Conservation (phyloP, 1,140 invertebrate species). For the Drosophila suzukii region DNA sequence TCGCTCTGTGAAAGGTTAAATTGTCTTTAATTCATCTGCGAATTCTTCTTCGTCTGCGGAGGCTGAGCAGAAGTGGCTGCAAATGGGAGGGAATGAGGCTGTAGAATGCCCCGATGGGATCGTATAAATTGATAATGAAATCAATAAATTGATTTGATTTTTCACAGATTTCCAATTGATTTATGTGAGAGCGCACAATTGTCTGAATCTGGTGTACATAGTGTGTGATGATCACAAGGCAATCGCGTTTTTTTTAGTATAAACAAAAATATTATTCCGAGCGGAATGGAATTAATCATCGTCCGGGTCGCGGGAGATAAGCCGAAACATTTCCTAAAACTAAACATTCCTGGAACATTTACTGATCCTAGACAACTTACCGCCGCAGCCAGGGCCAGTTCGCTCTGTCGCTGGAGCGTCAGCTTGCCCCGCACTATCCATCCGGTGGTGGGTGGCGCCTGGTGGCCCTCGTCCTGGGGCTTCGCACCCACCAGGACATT, state of each 20-base stretch:
- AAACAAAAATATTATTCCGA: conserved; percentile 46
- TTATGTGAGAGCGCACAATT: not conserved
- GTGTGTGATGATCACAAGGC: conserved; percentile 17
- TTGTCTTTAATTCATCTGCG: conserved; percentile 80
- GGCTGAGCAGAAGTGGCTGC: conserved; percentile 19
- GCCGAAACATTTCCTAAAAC: conserved; percentile 23
- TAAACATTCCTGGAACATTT: not conserved
- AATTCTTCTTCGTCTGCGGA: conserved; percentile 64
- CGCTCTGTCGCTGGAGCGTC: conserved; percentile 74
- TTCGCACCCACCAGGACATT: conserved; percentile 80
- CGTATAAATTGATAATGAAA: conserved; percentile 71
- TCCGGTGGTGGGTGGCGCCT: conserved; percentile 74
- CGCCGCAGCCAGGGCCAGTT: conserved; percentile 75
- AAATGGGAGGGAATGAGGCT: not conserved
- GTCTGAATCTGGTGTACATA: conserved; percentile 1
- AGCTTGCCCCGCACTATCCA: conserved; percentile 83
- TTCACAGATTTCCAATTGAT: conserved; percentile 43
- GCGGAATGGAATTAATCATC: conserved; percentile 11
- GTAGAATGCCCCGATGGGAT: conserved; percentile 51
- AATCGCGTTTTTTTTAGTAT: conserved; percentile 16
- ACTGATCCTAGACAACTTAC: conserved; percentile 49
- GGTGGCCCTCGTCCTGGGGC: conserved; percentile 73
- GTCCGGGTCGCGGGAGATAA: conserved; percentile 20
- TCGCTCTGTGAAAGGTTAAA: conserved; percentile 71
- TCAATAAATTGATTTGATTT: conserved; percentile 66